Evolutionary conservation across 1,140 invertebrate species (phyloP).

Genomic region (Bombus difficillimus): DNA sequence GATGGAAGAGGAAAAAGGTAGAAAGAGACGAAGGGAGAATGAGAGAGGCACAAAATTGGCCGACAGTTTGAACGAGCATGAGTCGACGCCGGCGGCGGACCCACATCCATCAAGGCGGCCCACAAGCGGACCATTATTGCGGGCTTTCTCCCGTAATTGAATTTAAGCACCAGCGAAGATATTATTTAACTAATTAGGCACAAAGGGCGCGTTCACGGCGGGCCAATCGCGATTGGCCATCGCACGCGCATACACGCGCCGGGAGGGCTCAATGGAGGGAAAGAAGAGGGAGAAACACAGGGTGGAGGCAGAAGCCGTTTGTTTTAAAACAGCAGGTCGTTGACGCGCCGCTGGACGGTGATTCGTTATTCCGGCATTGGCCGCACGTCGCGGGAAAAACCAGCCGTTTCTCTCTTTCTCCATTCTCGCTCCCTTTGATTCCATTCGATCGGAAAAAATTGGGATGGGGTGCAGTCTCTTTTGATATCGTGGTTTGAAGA

Average conservation of each 20-base stretch:
- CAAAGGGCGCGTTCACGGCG: conserved; percentile 79
- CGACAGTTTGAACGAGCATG: conserved; percentile 45
- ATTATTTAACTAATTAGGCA: conserved; percentile 83
- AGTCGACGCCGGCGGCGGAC: conserved; percentile 66
- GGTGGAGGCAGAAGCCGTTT: conserved; percentile 62
- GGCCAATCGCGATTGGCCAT: conserved; percentile 73
- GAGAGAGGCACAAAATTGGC: conserved; percentile 51
- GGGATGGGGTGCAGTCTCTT: background rate
- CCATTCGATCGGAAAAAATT: background rate
- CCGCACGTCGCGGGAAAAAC: conserved; percentile 65
- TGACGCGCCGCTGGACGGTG: conserved; percentile 68
- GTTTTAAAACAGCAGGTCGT: conserved; percentile 72
- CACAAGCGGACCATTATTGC: conserved; percentile 80
- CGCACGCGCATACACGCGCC: conserved; percentile 46
- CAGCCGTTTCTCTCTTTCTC: conserved; percentile 40
- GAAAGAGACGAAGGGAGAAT: background rate
- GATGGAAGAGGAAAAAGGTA: background rate
- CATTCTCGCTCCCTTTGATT: background rate
- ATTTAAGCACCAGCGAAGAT: conserved; percentile 81
- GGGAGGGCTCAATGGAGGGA: conserved; percentile 38
- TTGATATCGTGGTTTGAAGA: background rate
- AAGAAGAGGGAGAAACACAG: background rate
- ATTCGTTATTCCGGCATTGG: conserved; percentile 69
- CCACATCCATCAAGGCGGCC: conserved; percentile 76
- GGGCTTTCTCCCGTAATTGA: conserved; percentile 79